Evolutionary conservation across 2,888 invertebrate species (phyloP), one percentile per base, ranked within the genome.

Genomic region (Rambutsinella grinnellia): DNA sequence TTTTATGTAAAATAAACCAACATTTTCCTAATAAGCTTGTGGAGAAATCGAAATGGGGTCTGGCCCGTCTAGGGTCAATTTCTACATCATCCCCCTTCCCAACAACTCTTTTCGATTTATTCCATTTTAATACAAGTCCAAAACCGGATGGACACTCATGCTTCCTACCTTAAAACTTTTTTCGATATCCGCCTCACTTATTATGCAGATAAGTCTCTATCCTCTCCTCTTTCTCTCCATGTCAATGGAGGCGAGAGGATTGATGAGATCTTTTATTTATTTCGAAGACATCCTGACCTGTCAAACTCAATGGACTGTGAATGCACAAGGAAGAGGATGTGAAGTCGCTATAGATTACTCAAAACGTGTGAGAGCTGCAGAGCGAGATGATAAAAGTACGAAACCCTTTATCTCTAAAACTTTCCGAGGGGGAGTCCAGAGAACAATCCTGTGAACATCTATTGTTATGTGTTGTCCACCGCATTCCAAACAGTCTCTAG

Each of bases 271-370:
- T 72, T 78, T 80, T 82, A 82, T 82, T 82, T 82, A 82, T 82
- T 82, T 78, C 78, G 72, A 75, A 80, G 79, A 76, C 78, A 80
- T 80, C 79, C 80, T 79, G 72, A 77, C 71, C 68, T 76, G 67
- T 68, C 71, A 78, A 70, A 78, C 61, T 79, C 78, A 81, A 81
- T 80, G 80, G 80, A 71, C 79, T 80, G 80, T 79, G 79, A 80
- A 80, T 80, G 79, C 76, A 75, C 70, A 79, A 74, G 76, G n/a
- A 75, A 80, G 70, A 80, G 80, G 80, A 80, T 79, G 80, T 80
- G 79, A 82, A 80, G 79, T 77, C 77, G 79, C 65, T 82, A 82
- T 82, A 82, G 82, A 82, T 82, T 82, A 82, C 82, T 82, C 82
- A 82, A 82, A 75, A 82, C 79, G 79, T 80, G 82, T 78, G 79